phyloP scores from a whole-genome alignment of 2,113 vertebrate genomes.

The Benthochromis sp. region DNA sequence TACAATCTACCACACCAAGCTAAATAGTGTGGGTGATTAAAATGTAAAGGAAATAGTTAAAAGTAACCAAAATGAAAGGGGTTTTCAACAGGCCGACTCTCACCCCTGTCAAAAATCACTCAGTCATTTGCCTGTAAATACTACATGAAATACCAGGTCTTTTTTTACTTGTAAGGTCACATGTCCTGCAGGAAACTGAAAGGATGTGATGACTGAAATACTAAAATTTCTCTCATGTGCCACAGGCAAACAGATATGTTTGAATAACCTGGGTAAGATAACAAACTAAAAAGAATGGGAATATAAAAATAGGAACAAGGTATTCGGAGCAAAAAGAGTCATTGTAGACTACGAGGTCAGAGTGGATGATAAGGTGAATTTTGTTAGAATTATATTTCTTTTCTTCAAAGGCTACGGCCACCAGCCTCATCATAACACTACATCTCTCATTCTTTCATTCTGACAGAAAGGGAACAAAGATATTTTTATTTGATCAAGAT shows the following conservation, averaged over 20 bases:
- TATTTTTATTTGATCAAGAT: constrained; percentile 44
- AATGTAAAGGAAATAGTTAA: neutral
- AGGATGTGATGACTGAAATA: neutral
- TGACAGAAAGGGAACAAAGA: constrained; percentile 23
- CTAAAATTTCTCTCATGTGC: neutral
- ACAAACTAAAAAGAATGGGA: neutral
- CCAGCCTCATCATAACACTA: constrained; percentile 6
- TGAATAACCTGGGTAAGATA: neutral
- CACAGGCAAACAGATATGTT: neutral
- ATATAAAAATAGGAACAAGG: neutral
- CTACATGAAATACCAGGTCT: neutral
- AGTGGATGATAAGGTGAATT: neutral
- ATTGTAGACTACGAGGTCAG: neutral
- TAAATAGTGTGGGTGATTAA: neutral
- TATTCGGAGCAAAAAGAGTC: neutral
- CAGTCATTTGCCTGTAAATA: neutral
- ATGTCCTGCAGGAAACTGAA: neutral
- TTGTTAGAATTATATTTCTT: constrained; percentile 28
- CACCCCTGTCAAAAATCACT: neutral
- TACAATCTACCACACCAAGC: neutral
- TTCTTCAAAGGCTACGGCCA: constrained; percentile 28
- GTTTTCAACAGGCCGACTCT: neutral
- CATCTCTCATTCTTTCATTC: neutral
- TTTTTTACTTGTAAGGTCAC: neutral
- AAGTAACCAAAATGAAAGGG: neutral